Evolutionary conservation across 2,797 vertebrate species (phyloP), one percentile per base, ranked within the genome.

Genomic region (Apogon hyalosoma): DNA sequence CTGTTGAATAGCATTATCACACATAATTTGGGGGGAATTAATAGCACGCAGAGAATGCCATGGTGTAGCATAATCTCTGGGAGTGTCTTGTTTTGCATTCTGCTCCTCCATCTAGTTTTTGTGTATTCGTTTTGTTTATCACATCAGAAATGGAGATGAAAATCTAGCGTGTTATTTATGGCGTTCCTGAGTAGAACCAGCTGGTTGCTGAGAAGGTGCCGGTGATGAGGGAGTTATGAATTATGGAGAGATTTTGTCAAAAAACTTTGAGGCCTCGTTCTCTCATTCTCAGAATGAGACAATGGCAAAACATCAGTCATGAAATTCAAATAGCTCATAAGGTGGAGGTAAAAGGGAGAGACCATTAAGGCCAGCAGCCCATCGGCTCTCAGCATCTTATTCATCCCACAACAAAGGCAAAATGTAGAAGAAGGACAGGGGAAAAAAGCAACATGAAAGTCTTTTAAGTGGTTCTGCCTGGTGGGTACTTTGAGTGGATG

Each of bases 341-440:
- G 63, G 63, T 75, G 59, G 69, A 74, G 73, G 75, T 64, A 77
- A 75, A 75, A 77, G 47, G 65, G 66, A 67, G 71, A 75, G 43
- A 50, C 75, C 86, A 88, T 89, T 90, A 88, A 75, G 82, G 76
- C 61, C 83, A 59, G 73, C 72, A 65, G 76, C 72, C 87, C 83
- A 11, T 40, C 41, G 58, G 81, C 85, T 82, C 77, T 73, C 74
- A 46, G 69, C 80, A 0, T 78, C 79, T 64, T 62, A 87, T 90
- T 90, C 88, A 87, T 83, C 51, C 54, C 42, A 40, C 63, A 70
- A 91, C 84, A 91, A 90, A 92, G 79, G 72, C 60, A 0, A 11
- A 51, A 45, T 1, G 11, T 10, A 61, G 69, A 21, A 39, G 50
- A 31, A 45, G 14, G 28, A 33, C 42, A 8, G 11, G 15, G 21